Evolutionary conservation across 2,113 vertebrate genomes (phyloP).

Genomic region (Apistogramma diplotaenia): DNA sequence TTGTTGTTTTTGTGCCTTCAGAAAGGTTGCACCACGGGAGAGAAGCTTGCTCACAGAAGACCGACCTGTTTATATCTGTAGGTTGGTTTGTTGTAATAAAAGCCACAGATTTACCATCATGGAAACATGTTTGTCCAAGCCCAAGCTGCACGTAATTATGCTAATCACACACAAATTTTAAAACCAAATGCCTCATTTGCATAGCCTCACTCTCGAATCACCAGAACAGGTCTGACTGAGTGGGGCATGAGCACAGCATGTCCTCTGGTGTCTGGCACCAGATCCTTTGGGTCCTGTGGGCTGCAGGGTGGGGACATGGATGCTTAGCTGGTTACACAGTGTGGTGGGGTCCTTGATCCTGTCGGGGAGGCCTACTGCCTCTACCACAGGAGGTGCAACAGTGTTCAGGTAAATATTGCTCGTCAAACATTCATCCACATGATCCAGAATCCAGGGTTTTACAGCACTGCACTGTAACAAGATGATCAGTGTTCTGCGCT

Average conservation of each 20-base stretch:
- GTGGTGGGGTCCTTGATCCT: not conserved
- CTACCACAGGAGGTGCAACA: not conserved
- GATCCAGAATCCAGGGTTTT: not conserved
- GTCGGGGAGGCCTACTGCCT: too few relatives aligned
- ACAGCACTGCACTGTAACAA: not conserved
- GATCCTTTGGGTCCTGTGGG: not conserved
- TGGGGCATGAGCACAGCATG: not conserved
- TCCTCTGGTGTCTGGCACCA: not conserved
- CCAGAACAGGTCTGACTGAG: not conserved
- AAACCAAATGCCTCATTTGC: not conserved
- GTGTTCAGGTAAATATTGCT: not conserved
- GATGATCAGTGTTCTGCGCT: not conserved
- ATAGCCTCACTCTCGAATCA: not conserved
- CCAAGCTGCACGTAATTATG: not conserved
- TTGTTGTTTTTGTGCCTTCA: not conserved
- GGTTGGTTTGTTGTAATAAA: not conserved
- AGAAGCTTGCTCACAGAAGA: not conserved
- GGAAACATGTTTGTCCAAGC: not conserved
- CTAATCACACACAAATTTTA: not conserved
- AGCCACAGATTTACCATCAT: not conserved
- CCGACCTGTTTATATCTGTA: not conserved
- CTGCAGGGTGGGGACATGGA: not conserved
- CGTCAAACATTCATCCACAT: not conserved
- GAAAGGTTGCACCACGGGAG: not conserved
- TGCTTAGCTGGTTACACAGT: not conserved